Conservation (phyloP, 2,888 invertebrate genomes). For the Melikaiella ostensackeni region DNA sequence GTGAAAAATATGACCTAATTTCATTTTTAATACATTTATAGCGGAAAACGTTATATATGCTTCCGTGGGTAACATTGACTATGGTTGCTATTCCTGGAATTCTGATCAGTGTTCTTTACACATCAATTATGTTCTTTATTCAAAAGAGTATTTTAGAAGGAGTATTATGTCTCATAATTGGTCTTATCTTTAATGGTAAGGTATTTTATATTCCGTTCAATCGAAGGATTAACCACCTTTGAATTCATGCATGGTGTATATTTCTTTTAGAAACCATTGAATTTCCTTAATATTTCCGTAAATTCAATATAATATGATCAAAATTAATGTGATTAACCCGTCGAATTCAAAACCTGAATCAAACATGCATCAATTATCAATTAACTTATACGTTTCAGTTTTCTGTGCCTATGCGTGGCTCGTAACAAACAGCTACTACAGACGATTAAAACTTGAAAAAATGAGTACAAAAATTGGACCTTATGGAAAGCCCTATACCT, state of each 20-base stretch:
- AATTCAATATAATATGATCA: too few relatives aligned
- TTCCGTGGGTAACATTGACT: slow-evolving; percentile 90
- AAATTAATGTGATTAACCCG: too few relatives aligned
- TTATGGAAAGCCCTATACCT: slow-evolving; percentile 73
- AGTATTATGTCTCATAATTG: slow-evolving; percentile 81
- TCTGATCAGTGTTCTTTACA: slow-evolving; percentile 88
- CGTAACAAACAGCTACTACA: slow-evolving; percentile 90
- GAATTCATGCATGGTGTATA: too few relatives aligned
- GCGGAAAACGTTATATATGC: slow-evolving; percentile 90
- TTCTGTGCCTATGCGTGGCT: slow-evolving; percentile 89
- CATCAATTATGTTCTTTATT: slow-evolving; percentile 86
- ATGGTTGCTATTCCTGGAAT: slow-evolving; percentile 88
- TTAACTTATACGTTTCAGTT: slow-evolving; percentile 79
- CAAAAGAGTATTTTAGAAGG: slow-evolving; percentile 81
- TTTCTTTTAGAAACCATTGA: too few relatives aligned
- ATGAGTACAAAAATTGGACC: slow-evolving; percentile 70
- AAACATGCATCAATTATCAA: too few relatives aligned
- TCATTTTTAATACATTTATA: slow-evolving; percentile 75
- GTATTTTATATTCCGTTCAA: not conserved
- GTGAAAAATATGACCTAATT: not conserved
- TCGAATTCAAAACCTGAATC: too few relatives aligned
- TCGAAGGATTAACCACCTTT: not conserved
- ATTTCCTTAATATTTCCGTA: too few relatives aligned
- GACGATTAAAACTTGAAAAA: slow-evolving; percentile 80
- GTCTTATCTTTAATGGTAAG: slow-evolving; percentile 82